phyloP scores from a whole-genome alignment of 2,888 invertebrate species.

The Uropetala carovei region DNA sequence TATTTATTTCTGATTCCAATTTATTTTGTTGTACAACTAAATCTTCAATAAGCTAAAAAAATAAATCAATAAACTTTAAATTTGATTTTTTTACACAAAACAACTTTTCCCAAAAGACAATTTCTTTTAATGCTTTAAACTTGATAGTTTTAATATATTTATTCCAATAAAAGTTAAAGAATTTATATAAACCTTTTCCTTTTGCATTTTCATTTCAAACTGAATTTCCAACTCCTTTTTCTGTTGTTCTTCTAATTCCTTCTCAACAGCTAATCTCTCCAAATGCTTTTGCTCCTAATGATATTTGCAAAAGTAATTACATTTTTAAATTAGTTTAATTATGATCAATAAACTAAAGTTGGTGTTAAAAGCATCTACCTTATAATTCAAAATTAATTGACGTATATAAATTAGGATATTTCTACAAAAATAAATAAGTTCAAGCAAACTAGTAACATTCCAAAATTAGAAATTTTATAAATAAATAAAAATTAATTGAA shows the following conservation, averaged over 20 bases:
- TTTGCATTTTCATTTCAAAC: conserved; percentile 80
- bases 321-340: background rate
- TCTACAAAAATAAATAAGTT: conserved; percentile 65
- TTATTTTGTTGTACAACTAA: conserved; percentile 81
- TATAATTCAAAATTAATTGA: background rate
- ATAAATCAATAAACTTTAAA: background rate
- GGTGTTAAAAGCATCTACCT: too few species aligned
- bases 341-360: too few species aligned
- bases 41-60: conserved; percentile 76
- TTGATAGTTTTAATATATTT: too few species aligned
- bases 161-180: conserved; percentile 14
- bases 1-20: conserved; percentile 82
- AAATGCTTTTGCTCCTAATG: conserved; percentile 77
- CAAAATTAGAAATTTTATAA: conserved; percentile 65
- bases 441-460: conserved; percentile 65
- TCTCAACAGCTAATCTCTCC: conserved; percentile 79
- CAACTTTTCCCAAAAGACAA: background rate
- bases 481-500: conserved; percentile 67
- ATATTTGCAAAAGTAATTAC: conserved; percentile 46
- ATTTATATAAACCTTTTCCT: conserved; percentile 78
- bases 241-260: conserved; percentile 80
- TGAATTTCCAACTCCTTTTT: conserved; percentile 82
- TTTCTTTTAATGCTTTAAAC: background rate
- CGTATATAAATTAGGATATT: conserved; percentile 20
- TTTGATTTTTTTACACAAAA: background rate